phyloP scores from a whole-genome alignment of 2,113 vertebrate genomes.

The Nibea coibor region DNA sequence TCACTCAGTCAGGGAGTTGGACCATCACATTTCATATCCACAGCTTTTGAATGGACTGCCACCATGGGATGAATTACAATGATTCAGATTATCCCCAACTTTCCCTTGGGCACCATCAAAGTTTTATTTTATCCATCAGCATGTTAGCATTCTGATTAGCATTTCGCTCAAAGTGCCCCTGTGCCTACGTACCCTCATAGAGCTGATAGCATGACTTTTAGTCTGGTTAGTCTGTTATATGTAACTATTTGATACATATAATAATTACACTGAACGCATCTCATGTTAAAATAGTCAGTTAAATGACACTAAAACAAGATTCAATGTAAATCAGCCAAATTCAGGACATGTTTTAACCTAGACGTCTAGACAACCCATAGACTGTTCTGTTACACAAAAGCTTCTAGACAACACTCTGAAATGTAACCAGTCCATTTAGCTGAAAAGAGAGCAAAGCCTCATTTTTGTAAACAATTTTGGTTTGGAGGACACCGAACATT shows the following conservation, averaged over 20 bases:
- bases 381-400: background rate
- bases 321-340: background rate
- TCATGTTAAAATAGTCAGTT: background rate
- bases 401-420: background rate
- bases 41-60: background rate
- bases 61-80: background rate
- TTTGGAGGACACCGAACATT: background rate
- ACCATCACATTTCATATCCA: background rate
- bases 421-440: background rate
- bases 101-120: background rate
- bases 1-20: background rate
- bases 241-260: too few species aligned
- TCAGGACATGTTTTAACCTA: background rate
- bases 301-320: background rate
- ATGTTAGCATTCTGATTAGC: background rate
- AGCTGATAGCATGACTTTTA: too few species aligned
- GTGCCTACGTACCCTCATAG: too few species aligned
- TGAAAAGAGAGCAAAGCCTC: background rate
- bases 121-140: too few species aligned
- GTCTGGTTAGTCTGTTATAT: too few species aligned
- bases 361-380: background rate
- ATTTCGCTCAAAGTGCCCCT: too few species aligned
- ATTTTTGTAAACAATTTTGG: slow-evolving; percentile 1
- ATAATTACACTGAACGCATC: too few species aligned
- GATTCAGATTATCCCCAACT: background rate